Base-by-base conservation (phyloP, 2,797 vertebrate species). In the Chloroceryle inda region DNA sequence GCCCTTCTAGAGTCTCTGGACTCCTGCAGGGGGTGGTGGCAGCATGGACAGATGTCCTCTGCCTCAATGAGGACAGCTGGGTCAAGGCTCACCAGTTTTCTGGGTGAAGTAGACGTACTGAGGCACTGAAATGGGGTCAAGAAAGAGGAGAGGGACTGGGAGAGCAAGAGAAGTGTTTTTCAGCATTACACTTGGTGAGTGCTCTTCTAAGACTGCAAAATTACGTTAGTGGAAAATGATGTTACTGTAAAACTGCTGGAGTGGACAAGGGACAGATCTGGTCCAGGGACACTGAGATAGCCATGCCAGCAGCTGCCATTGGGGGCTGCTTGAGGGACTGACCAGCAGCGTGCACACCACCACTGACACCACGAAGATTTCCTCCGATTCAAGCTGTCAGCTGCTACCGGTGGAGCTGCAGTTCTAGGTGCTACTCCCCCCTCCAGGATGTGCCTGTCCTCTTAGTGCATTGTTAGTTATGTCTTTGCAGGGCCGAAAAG, bases 341-440 rank as follows among this genome's bases (percentile, higher is more conserved):
- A 49, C 40, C 66, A 18, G 38, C 42, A 6, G 17, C 5, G 0
- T 5, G 23, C 23, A 29, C 16, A 19, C 29, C 45, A 5, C 2
- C 1, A 1, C 20, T 1, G 0, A 44, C 17, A 31, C 52, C 52
- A 31, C 16, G 17, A 53, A 74, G 72, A 24, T 29, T 19, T 7
- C 62, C 21, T n/a, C 0, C 45, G 9, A 16, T 38, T 59, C 22
- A 14, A 52, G 56, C 56, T 17, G 27, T 5, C 24, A 27, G 49
- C 49, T 50, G 49, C 49, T 50, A 50, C 49, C 12, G 14, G 62
- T 94, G 91, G 89, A 89, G 89, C 93, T 95, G 71, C 78, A 92
- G 91, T 86, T 72, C 73, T 2, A 68, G 75, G 42, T 29, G 61
- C 93, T 53, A 1, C 40, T 78, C 67, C 10, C 22, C 71, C 9